A percentile compares a stretch with the other conserved stretches of the same genome.
Evolutionary conservation across 2,888 invertebrate species (phyloP).

Genomic region (Mythimna ferrago): DNA sequence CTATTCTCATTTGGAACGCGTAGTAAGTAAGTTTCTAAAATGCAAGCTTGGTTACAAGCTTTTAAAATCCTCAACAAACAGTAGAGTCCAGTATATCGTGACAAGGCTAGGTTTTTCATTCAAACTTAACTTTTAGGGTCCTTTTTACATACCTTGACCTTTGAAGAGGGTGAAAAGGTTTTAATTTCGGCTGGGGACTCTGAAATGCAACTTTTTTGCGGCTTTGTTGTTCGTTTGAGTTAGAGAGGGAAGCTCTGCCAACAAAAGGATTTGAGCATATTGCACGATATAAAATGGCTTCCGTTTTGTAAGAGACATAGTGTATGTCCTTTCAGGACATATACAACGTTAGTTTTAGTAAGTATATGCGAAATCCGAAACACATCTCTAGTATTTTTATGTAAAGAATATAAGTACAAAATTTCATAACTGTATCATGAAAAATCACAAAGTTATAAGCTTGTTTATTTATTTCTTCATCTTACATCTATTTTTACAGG

Average conservation of each 20-base stretch:
- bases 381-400: too few relatives aligned
- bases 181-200: conserved; percentile 22
- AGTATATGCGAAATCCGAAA: too few relatives aligned
- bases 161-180: conserved; percentile 35
- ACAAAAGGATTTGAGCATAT: conserved; percentile 29
- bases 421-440: too few relatives aligned
- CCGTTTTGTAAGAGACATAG: neutral
- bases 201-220: conserved; percentile 50
- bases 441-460: too few relatives aligned
- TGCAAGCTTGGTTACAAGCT: too few relatives aligned
- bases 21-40: too few relatives aligned
- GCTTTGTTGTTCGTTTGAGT: conserved; percentile 48
- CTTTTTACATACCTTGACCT: conserved; percentile 35
- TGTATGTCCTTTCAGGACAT: neutral
- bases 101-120: neutral
- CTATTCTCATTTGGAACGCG: too few relatives aligned
- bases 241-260: conserved; percentile 17
- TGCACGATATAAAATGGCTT: conserved; percentile 13
- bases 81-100: neutral
- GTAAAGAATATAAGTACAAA: too few relatives aligned
- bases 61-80: neutral
- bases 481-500: too few relatives aligned
- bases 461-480: too few relatives aligned
- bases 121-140: conserved; percentile 26
- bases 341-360: too few relatives aligned